Conservation (phyloP, 2,888 invertebrate genomes). For the Anarsia innoxiella region DNA sequence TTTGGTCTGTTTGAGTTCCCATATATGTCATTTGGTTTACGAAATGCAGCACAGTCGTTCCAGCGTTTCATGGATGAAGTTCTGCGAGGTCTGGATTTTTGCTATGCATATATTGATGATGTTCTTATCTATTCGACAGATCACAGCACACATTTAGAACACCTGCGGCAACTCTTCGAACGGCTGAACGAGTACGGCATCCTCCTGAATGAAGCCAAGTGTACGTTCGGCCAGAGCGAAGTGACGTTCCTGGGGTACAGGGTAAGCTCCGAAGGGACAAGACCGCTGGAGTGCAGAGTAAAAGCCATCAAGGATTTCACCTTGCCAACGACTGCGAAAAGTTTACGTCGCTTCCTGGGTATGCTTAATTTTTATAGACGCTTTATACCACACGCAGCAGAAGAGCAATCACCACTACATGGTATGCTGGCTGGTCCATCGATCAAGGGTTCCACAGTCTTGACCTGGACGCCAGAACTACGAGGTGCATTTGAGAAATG, state of each 20-base stretch:
- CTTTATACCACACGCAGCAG: not conserved
- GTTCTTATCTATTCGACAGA: not conserved
- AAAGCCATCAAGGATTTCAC: constrained; percentile 5
- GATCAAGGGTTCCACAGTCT: not conserved
- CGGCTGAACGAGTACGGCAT: not conserved
- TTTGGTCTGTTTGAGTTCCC: too few relatives aligned
- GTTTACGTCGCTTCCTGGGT: not conserved
- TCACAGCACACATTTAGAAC: not conserved
- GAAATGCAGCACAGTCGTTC: not conserved
- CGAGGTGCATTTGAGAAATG: constrained; percentile 23
- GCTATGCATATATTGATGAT: not conserved
- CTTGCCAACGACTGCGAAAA: constrained; percentile 6
- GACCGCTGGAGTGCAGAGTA: not conserved
- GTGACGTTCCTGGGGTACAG: not conserved
- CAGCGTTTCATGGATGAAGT: not conserved
- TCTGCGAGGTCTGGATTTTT: not conserved
- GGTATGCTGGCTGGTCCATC: constrained; percentile 18
- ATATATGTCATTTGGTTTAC: constrained; percentile 2
- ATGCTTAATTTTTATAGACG: not conserved
- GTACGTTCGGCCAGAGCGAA: not conserved
- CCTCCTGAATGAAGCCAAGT: not conserved
- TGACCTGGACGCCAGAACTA: not conserved
- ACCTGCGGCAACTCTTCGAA: not conserved
- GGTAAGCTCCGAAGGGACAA: not conserved
- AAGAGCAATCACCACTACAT: not conserved